Evolutionary conservation across 2,797 vertebrate genomes (phyloP), one percentile per base, ranked within the genome.

Genomic region (Masticophis lateralis): DNA sequence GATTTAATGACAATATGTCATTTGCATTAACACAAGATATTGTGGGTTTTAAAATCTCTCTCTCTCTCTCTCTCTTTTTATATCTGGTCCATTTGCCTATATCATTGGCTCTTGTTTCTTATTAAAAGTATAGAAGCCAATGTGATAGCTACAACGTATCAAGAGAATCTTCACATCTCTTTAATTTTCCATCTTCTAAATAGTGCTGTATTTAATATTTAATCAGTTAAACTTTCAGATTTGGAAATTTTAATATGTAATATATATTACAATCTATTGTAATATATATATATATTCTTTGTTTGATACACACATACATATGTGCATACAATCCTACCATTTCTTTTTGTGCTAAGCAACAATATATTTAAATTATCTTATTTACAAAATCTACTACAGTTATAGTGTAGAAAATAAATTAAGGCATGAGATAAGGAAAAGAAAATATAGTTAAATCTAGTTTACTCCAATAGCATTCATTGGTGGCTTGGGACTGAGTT

Each of bases 1-100:
- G 8, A 94, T 95, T 90, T 95, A 95, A 95, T 94, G 95, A 92
- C 92, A 95, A 94, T 95, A 61, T 95, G 69, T 93, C 92, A 94
- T 96, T 94, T 90, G 94, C 51, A 95, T 61, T 91, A 94, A 94
- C 57, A 96, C 90, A 91, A 94, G 93, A 89, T 66, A 5, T 0
- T 90, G 74, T 51, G 79, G 57, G 66, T 79, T 86, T 51, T 63
- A 69, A 69, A 60, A 92, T 91, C 56, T 91, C 89, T 37, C 37
- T 37, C 37, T 37, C 37, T 37, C 2, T 51, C 0, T 60, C n/a
- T n/a, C n/a, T n/a, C n/a, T 10, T 53, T 69, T 4, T 51, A 79
- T 79, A 63, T 12, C 51, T 74, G 56, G 74, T 20, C 63, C 47
- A 27, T 86, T 86, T 93, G 4, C 56, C 20, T 88, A 43, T 43